phyloP scores from a whole-genome alignment of 2,797 vertebrate species.

The Pampus argenteus region DNA sequence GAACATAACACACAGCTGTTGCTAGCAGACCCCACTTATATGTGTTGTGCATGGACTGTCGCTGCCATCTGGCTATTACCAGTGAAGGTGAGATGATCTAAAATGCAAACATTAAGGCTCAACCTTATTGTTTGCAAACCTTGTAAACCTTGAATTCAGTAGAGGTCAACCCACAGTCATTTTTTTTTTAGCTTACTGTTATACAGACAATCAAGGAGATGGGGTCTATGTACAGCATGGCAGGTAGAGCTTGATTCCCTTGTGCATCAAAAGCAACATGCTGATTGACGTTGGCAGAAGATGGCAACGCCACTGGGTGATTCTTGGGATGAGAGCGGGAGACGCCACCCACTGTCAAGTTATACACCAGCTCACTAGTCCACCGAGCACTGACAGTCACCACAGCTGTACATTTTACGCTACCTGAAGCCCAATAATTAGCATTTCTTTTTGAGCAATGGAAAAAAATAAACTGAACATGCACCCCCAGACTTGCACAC shows the following conservation, averaged over 20 bases:
- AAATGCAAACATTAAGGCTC: slow-evolving; percentile 52
- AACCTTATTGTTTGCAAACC: slow-evolving; percentile 30
- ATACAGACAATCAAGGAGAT: neutral
- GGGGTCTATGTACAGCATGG: neutral
- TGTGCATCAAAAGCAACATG: slow-evolving; percentile 44
- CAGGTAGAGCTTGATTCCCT: slow-evolving; percentile 16
- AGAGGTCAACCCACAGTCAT: slow-evolving; percentile 8
- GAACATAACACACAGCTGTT: slow-evolving; percentile 76
- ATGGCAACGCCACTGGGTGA: slow-evolving; percentile 62
- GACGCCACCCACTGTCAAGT: slow-evolving; percentile 88
- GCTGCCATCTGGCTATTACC: slow-evolving; percentile 76
- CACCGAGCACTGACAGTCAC: slow-evolving; percentile 86
- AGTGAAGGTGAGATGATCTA: slow-evolving; percentile 63
- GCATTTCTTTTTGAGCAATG: slow-evolving; percentile 80
- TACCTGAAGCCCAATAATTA: slow-evolving; percentile 95
- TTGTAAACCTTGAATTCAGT: slow-evolving; percentile 20
- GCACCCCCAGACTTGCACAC: slow-evolving; percentile 30
- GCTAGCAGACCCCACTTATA: slow-evolving; percentile 71
- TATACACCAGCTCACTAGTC: slow-evolving; percentile 88
- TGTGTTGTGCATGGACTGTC: slow-evolving; percentile 70
- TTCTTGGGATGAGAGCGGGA: slow-evolving; percentile 63
- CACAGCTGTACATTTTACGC: slow-evolving; percentile 90
- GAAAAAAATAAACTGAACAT: slow-evolving; percentile 54
- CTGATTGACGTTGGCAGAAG: slow-evolving; percentile 75
- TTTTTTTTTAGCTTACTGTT: slow-evolving; percentile 7